These are phyloP conservation scores for Silurus aristotelis DNA, from an alignment of 2,797 vertebrate species.

Conservation along the genomic window DNA sequence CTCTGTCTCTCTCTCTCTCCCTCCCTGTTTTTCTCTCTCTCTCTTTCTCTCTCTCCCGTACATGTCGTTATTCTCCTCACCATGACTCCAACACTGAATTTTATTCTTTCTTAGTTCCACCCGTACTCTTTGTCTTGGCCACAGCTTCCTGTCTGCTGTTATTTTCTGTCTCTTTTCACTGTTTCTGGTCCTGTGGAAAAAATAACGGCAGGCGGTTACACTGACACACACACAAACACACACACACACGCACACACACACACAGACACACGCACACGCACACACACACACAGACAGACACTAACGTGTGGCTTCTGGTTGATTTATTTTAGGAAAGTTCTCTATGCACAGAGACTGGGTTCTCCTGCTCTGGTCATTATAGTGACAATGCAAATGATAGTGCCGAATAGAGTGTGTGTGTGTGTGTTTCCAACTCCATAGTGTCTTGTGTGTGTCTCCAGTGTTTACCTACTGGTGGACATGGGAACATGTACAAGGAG, in stretches of 20 bases:
- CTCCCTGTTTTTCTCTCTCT: not conserved
- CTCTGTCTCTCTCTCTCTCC: not conserved
- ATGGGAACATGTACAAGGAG: no score
- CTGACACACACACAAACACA: not conserved
- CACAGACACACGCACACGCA: constrained; percentile 5
- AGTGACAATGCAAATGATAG: no score
- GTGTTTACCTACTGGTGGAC: no score
- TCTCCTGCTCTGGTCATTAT: not conserved
- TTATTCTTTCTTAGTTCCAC: constrained; percentile 8
- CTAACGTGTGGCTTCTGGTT: not conserved
- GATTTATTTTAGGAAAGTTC: not conserved
- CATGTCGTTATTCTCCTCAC: not conserved
- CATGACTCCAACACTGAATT: no score
- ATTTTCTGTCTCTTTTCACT: constrained; percentile 41
- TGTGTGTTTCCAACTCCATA: no score
- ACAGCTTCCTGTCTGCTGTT: constrained; percentile 3
- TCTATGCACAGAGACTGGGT: not conserved
- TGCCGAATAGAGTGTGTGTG: no score
- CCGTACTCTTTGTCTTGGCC: not conserved
- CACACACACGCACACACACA: not conserved
- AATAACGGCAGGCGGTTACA: constrained; percentile 14
- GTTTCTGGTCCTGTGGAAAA: constrained; percentile 30
- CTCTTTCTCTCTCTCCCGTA: not conserved
- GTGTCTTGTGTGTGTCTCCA: no score
- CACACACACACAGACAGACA: no score